Evolutionary conservation across 2,888 invertebrate species (phyloP).

Genomic region (Acleris emargana): DNA sequence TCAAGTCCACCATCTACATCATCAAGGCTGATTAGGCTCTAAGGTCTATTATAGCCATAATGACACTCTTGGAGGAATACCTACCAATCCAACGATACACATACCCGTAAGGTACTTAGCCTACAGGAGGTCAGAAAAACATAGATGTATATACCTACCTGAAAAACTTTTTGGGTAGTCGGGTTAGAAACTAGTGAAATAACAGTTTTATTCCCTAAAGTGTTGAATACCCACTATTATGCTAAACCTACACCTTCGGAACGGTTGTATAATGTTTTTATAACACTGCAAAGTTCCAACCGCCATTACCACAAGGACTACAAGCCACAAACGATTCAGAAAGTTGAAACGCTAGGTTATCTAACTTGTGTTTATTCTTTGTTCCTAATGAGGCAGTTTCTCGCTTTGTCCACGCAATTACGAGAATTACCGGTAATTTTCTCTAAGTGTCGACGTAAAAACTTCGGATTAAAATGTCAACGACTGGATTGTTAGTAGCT

Average conservation of each 20-base stretch:
- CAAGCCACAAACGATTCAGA: slow-evolving; percentile 11
- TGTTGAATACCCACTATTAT: neutral
- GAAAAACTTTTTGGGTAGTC: too few species aligned
- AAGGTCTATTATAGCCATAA: too few species aligned
- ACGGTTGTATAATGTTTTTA: slow-evolving; percentile 18
- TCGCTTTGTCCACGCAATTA: neutral
- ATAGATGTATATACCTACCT: too few species aligned
- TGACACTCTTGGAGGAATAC: too few species aligned
- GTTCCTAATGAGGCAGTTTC: neutral
- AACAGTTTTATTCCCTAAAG: neutral
- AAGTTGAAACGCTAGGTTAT: neutral
- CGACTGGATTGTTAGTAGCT: too few species aligned
- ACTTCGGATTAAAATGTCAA: too few species aligned
- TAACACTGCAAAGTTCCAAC: neutral
- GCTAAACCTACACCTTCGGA: neutral
- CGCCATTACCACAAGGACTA: slow-evolving; percentile 17
- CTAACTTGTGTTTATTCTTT: neutral
- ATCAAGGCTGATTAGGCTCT: too few species aligned
- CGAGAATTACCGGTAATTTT: neutral
- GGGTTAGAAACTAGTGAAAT: neutral
- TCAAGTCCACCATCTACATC: too few species aligned
- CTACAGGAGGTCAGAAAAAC: too few species aligned
- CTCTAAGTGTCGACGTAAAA: neutral
- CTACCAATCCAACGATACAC: too few species aligned
- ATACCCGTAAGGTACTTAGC: too few species aligned